phyloP scores from a whole-genome alignment of 2,113 vertebrate species.

The Salvelinus sp. region DNA sequence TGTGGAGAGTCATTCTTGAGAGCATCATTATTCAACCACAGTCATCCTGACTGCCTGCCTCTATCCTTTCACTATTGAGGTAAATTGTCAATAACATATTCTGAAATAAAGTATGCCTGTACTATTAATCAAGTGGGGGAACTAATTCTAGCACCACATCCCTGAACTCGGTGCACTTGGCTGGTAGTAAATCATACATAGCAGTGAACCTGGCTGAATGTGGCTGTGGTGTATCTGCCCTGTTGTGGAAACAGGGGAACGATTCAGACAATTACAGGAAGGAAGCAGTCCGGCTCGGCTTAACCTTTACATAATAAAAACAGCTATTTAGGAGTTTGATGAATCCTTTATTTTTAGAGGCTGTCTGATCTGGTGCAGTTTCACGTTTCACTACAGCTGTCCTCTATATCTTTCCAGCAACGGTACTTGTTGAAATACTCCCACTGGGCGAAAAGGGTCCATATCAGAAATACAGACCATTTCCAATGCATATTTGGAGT shows the following conservation, averaged over 20 bases:
- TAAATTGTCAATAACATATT: no score
- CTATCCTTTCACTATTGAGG: no score
- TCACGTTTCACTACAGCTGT: slow-evolving; percentile 47
- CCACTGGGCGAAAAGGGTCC: slow-evolving; percentile 46
- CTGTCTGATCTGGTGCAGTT: slow-evolving; percentile 45
- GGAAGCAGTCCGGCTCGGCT: slow-evolving; percentile 15
- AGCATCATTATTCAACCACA: background rate
- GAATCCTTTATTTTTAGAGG: slow-evolving; percentile 50
- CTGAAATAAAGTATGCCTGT: no score
- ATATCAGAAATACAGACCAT: no score
- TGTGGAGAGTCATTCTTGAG: background rate
- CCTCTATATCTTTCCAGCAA: slow-evolving; percentile 53
- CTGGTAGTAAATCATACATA: background rate
- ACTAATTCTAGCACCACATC: no score
- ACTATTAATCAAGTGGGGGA: no score
- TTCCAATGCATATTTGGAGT: no score
- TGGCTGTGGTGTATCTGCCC: slow-evolving; percentile 30
- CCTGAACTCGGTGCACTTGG: background rate
- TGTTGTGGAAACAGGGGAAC: slow-evolving; percentile 49
- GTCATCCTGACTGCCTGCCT: background rate
- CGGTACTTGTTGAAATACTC: slow-evolving; percentile 36
- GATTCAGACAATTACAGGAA: slow-evolving; percentile 60
- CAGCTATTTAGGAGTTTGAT: slow-evolving; percentile 32
- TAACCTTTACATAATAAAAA: slow-evolving; percentile 52
- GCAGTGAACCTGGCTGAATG: slow-evolving; percentile 15